Conservation (phyloP, 2,113 vertebrate genomes). For the Pavo muticus region DNA sequence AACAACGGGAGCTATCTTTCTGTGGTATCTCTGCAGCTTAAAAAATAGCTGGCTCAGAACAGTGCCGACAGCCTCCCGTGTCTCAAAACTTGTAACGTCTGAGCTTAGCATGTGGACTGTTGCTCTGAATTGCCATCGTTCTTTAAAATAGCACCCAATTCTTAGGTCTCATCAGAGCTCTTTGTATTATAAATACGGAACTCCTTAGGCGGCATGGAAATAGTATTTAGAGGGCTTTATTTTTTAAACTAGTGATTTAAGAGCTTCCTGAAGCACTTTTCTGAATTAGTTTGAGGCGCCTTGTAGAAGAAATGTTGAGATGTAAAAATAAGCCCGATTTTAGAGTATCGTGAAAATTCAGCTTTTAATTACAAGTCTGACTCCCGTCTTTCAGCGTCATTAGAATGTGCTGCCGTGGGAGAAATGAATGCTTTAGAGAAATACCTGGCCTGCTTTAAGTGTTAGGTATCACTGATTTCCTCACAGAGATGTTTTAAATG, state of each 20-base stretch:
- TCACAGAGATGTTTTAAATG: neutral
- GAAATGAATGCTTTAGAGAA: neutral
- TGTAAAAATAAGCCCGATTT: neutral
- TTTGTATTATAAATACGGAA: neutral
- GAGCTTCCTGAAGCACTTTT: neutral
- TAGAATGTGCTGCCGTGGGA: neutral
- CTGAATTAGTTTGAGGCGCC: neutral
- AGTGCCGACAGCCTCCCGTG: neutral
- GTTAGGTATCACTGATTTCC: neutral
- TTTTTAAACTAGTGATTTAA: too few species aligned
- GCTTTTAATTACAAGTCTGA: neutral
- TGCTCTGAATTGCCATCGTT: neutral
- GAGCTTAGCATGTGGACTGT: neutral
- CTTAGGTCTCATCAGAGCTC: neutral
- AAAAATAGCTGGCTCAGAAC: conserved; percentile 14
- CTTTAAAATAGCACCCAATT: neutral
- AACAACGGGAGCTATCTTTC: neutral
- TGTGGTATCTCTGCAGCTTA: neutral
- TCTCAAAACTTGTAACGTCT: neutral
- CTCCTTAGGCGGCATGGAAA: neutral
- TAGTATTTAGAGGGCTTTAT: neutral
- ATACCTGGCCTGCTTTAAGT: neutral
- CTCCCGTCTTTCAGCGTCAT: neutral
- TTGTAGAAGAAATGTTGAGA: neutral
- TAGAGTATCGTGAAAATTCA: neutral